Base-by-base conservation (phyloP, 1,140 invertebrate genomes). In the Micrasema longulum region DNA sequence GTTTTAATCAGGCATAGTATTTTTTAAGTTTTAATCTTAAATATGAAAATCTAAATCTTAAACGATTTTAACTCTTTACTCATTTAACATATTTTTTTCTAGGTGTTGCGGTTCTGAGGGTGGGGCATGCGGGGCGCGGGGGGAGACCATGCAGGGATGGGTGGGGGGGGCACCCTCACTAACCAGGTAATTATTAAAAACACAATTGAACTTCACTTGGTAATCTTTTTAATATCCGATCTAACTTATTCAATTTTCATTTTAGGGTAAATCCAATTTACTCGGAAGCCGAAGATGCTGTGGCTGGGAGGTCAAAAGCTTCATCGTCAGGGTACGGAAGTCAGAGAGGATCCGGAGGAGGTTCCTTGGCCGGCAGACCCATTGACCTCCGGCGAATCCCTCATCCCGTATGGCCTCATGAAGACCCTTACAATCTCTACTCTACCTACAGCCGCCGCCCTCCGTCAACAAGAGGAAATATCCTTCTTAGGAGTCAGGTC, bases 241-340 rank as follows among this genome's bases (percentile, higher is more conserved):
- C 36, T n/a, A 38, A 5, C 36, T 38, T 38, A 38, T 48, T 9
- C 47, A 31, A 11, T 64, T 57, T 62, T 41, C 41, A 11, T 69
- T 75, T 66, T 38, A 75, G 74, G 43, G 38, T 75, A 69, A 75
- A 75, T 70, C 74, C 74, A 10, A 75, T 75, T 47, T 75, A 75
- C 66, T 72, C 74, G 14, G 74, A 75, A 36, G 67, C 74, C 41
- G 74, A 75, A 36, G 74, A 75, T 26, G 52, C 72, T n/a, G 73
- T 50, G 7, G 74, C 74, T 5, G 74, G 74, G 12, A 64, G 74
- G 45, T 75, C 74, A n/a, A 75, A 75, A 36, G 74, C 74, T 6
- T 75, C 74, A 5, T 75, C 74, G 3, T 75, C 74, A 53, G 74
- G 74, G 31, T 75, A 75, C 52, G 74, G 74, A 11, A 75, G 74